A percentile compares a stretch with the other conserved stretches of the same genome.
Conservation (phyloP, 2,113 vertebrate species). For the Scytalopus superciliaris region DNA sequence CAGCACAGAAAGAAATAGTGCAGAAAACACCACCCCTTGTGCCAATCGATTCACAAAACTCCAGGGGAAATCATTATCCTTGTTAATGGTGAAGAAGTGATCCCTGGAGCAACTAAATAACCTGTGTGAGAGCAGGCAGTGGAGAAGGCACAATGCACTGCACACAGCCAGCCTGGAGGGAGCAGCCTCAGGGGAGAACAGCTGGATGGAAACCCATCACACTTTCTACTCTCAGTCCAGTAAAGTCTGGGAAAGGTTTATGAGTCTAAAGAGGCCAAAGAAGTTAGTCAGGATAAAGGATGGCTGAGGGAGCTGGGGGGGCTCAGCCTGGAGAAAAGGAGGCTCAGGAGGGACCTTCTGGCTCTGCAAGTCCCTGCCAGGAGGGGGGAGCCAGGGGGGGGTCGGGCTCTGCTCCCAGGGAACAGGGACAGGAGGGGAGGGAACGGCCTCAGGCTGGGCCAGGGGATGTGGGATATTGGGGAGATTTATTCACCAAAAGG, state of each 20-base stretch:
- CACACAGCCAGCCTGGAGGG: not conserved
- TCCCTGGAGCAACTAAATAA: not conserved
- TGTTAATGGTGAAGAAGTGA: not conserved
- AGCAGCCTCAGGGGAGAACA: not conserved
- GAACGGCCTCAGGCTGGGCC: not conserved
- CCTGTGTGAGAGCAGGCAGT: not conserved
- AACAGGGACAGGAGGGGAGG: not conserved
- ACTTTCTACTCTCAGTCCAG: not conserved
- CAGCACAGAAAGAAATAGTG: not conserved
- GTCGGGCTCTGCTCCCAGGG: not conserved
- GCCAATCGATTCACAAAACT: not conserved
- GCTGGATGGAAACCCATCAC: not conserved
- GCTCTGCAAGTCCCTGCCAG: not conserved
- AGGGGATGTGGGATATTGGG: rapidly evolving
- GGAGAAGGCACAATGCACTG: not conserved
- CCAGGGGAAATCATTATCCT: not conserved
- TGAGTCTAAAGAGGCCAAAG: not conserved
- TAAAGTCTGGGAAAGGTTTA: not conserved
- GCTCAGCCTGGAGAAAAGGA: not conserved
- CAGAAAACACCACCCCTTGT: not conserved
- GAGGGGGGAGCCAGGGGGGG: not conserved
- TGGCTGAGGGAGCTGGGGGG: not conserved
- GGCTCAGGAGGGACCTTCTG: not conserved
- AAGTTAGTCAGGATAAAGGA: not conserved
- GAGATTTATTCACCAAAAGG: not conserved